Evolutionary conservation across 2,797 vertebrate species (phyloP), one percentile per base, ranked within the genome.

Genomic region (Alca torda): DNA sequence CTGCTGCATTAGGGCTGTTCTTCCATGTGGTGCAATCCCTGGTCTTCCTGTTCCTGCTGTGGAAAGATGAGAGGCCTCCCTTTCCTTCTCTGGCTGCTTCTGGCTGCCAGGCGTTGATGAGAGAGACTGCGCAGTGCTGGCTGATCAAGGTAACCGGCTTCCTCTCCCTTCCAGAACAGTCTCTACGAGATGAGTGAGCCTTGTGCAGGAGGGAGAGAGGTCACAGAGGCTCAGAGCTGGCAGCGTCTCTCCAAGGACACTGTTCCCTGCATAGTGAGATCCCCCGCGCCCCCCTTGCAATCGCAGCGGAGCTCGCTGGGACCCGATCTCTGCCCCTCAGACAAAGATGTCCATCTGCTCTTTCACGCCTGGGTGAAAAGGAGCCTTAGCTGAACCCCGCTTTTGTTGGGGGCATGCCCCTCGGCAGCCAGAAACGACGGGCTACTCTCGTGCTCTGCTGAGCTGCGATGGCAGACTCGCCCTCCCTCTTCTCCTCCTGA

Each of bases 41-140:
- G 96, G 93, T 95, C 96, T 97, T 97, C 96, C 96, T 91, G 83
- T 90, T 87, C 94, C 96, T 93, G 89, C 94, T 81, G 69, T 69
- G 93, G 95, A 93, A 84, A 83, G 91, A 94, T 45, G 93, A 95
- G 95, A 93, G 90, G 93, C 93, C 92, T 95, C 92, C 78, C 65
- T 83, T 93, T 81, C 78, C 81, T 96, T 3, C 88, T 59, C 68
- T 46, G 89, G 76, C 90, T 76, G 95, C 87, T 93, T 81, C 35
- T 87, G 84, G 89, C 96, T 94, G 95, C 95, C 91, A 88, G 73
- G 89, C 46, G 2, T 39, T 89, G 90, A 79, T 60, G 76, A 90
- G 89, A 46, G 85, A 91, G 81, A 46, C 93, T 92, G 94, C 50
- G 14, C 75, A n/a, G 84, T 82, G 89, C 92, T 78, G 91, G 69